Percentiles rank a stretch among this genome's conserved stretches.
These are phyloP conservation scores for Blastobasis adustella DNA, from an alignment of 2,888 invertebrate species.

Conservation along the genomic window DNA sequence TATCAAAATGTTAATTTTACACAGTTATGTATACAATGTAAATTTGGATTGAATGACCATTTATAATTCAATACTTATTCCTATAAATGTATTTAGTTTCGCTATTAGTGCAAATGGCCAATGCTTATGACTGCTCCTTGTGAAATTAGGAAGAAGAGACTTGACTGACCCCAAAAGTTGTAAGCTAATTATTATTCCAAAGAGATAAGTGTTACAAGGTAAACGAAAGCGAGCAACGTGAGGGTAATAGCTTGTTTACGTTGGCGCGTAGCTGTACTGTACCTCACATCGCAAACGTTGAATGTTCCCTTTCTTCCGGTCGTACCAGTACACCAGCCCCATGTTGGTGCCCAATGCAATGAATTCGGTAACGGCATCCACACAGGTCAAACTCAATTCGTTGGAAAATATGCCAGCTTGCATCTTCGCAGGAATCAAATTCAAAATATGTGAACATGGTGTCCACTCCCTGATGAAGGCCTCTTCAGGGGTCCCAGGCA, in stretches of 20 bases:
- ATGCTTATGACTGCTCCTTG: not conserved
- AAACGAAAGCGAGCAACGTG: conserved; percentile 23
- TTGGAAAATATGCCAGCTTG: conserved; percentile 85
- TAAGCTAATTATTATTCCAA: not conserved
- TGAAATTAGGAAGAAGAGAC: not conserved
- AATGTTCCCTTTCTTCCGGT: conserved; percentile 83
- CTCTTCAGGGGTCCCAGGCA: conserved; percentile 58
- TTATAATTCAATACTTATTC: not conserved
- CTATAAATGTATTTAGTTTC: not conserved
- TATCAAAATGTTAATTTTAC: too few species aligned
- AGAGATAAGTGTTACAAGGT: conserved; percentile 31
- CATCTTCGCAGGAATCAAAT: conserved; percentile 83
- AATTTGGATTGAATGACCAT: too few species aligned
- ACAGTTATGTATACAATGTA: too few species aligned
- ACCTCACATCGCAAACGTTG: conserved; percentile 89
- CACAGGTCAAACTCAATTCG: conserved; percentile 85
- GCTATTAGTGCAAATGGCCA: not conserved
- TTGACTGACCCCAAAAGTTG: not conserved
- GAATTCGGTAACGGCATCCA: conserved; percentile 88
- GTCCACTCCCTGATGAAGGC: conserved; percentile 85
- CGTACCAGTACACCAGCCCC: conserved; percentile 91
- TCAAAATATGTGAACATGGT: conserved; percentile 82
- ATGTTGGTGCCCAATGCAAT: conserved; percentile 90
- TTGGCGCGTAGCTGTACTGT: conserved; percentile 19
- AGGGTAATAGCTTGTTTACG: conserved; percentile 10